Conservation (phyloP, 2,888 invertebrate genomes). For the Diadromus collaris region DNA sequence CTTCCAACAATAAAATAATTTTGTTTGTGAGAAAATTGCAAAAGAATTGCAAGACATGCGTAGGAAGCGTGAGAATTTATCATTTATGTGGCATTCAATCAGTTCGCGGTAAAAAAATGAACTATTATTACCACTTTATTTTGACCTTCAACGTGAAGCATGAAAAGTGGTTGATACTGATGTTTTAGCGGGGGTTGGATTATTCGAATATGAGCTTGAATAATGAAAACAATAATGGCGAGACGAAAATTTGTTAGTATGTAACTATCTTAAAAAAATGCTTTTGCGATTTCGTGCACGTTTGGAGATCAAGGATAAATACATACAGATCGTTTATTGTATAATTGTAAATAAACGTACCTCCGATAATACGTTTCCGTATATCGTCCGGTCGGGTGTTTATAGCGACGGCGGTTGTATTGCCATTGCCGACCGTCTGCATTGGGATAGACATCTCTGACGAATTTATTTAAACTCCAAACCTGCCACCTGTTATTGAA, state of each 20-base stretch:
- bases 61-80: too few relatives aligned
- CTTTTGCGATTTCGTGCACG: neutral
- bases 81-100: too few relatives aligned
- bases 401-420: constrained; percentile 71
- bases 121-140: too few relatives aligned
- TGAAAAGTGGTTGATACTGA: too few relatives aligned
- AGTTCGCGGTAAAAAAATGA: too few relatives aligned
- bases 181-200: neutral
- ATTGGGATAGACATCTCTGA: constrained; percentile 73
- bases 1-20: neutral
- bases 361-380: constrained; percentile 69
- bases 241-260: neutral
- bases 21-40: too few relatives aligned
- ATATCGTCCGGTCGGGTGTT: constrained; percentile 77
- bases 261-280: neutral
- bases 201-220: neutral
- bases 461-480: constrained; percentile 70
- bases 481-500: constrained; percentile 70
- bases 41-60: too few relatives aligned
- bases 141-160: too few relatives aligned
- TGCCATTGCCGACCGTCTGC: constrained; percentile 73
- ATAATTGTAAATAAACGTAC: constrained; percentile 41
- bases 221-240: neutral
- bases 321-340: neutral
- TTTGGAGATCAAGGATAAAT: neutral